Evolutionary conservation across 2,797 vertebrate genomes (phyloP), one percentile per base, ranked within the genome.

Genomic region (Chelon auratus): DNA sequence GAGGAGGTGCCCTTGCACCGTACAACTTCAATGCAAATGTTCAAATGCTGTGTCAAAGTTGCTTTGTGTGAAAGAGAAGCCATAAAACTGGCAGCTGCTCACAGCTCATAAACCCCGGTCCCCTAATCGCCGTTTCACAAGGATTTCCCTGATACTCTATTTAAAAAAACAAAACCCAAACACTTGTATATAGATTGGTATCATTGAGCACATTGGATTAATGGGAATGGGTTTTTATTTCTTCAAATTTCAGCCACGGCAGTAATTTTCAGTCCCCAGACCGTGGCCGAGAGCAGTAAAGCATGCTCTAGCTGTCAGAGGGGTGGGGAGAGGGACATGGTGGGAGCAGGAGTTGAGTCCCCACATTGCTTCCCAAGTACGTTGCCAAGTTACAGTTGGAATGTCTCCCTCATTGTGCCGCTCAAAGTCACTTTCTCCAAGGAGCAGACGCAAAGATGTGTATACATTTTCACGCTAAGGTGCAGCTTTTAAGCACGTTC

Each of bases 281-380:
- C 71, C 91, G 93, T 93, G 94, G 95, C 95, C 94, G 93, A 93
- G 94, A 94, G 95, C 95, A 96, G 96, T 94, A 93, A 93, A 94
- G 78, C 71, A 95, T 93, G 95, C 95, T 96, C 94, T 93, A 90
- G 94, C 95, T 95, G 95, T 96, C 82, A 85, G 51, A 84, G 74
- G 54, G 73, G 75, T 36, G 86, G 83, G 70, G 76, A 75, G 70
- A 81, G 70, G 54, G 83, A 81, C 77, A 81, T 30, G 85, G 78
- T 77, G 77, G 79, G 81, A 81, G 86, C 60, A 68, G 72, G 80
- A 82, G 86, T 82, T 82, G 88, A 69, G 82, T 87, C 89, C 88
- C 87, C 70, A 91, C 91, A 94, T 91, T 88, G 90, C 88, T 93
- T 90, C 93, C 80, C 77, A 84, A 89, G 89, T 77, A 85, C 82